Percentiles rank a stretch among this genome's conserved stretches.
phyloP scores from a whole-genome alignment of 2,797 vertebrate species.

The Falco biarmicus region DNA sequence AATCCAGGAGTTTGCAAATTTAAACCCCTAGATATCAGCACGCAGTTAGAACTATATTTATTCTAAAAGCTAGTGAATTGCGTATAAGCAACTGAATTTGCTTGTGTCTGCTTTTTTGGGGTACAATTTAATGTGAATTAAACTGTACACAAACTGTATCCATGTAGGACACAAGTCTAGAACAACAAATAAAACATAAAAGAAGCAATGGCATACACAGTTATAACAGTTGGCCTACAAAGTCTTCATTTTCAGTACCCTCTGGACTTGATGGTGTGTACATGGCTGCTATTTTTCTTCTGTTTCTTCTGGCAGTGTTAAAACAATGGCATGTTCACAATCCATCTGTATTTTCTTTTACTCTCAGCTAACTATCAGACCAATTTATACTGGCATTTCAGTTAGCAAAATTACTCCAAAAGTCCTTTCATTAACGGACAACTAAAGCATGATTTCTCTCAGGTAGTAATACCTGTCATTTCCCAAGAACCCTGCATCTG shows the following conservation, averaged over 20 bases:
- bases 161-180: neutral
- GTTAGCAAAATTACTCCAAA: neutral
- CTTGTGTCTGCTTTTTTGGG: neutral
- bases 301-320: neutral
- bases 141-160: neutral
- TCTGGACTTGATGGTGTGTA: neutral
- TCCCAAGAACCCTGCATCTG: neutral
- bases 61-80: neutral
- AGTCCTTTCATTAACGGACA: neutral
- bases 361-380: neutral
- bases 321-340: neutral
- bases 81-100: neutral
- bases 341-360: neutral
- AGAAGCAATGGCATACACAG: neutral
- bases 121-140: neutral
- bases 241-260: neutral
- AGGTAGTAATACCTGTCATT: neutral
- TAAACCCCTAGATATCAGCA: neutral
- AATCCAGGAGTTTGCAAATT: neutral
- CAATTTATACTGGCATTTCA: neutral
- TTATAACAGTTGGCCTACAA: neutral
- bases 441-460: neutral
- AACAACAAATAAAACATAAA: neutral
- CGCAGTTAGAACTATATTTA: neutral
- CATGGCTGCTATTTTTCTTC: neutral